phyloP scores from a whole-genome alignment of 2,888 invertebrate species.

The Lasioglossum vierecki region DNA sequence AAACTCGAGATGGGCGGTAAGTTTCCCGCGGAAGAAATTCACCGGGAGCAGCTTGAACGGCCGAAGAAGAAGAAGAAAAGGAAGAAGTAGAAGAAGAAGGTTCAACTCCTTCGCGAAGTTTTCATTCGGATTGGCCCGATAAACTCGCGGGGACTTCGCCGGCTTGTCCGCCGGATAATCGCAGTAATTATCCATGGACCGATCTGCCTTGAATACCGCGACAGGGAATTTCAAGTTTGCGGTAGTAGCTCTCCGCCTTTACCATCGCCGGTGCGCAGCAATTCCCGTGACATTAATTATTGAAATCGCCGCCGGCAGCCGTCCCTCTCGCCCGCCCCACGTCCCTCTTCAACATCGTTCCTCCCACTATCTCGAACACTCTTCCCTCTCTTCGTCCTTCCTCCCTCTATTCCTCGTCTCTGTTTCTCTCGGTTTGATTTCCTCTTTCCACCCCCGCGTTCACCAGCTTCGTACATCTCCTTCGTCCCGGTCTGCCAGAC shows the following conservation, averaged over 20 bases:
- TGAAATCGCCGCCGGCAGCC: conserved; percentile 76
- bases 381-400: conserved; percentile 22
- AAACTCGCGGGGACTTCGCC: conserved; percentile 44
- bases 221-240: conserved; percentile 69
- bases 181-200: conserved; percentile 67
- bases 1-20: background rate
- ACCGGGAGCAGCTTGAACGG: background rate
- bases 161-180: conserved; percentile 62
- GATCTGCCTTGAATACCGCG: conserved; percentile 62
- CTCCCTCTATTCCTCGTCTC: background rate
- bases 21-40: background rate
- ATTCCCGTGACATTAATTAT: conserved; percentile 78
- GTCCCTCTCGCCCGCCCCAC: conserved; percentile 35
- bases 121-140: conserved; percentile 42
- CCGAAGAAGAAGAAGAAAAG: background rate
- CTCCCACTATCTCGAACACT: conserved; percentile 8
- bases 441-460: conserved; percentile 16
- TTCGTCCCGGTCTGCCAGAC: background rate
- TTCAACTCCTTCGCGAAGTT: conserved; percentile 41
- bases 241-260: conserved; percentile 60
- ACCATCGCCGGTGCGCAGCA: conserved; percentile 67
- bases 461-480: background rate
- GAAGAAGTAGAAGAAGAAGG: background rate
- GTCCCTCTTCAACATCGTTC: background rate
- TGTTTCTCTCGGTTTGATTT: conserved; percentile 30